phyloP scores from a whole-genome alignment of 2,888 invertebrate species.

The Pasiphila rectangulata region DNA sequence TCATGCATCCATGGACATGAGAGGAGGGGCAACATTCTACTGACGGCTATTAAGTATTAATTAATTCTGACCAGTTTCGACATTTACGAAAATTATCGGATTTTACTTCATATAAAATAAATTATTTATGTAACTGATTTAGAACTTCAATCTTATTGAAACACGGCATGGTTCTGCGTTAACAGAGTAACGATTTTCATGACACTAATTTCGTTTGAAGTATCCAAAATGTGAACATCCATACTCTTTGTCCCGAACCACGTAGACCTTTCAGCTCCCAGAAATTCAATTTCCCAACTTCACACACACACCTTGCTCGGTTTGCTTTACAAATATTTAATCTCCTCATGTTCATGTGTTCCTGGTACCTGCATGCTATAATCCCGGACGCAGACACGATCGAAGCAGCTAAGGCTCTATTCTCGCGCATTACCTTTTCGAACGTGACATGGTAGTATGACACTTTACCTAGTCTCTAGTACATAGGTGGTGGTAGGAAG shows the following conservation, averaged over 20 bases:
- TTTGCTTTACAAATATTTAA: slow-evolving; percentile 27
- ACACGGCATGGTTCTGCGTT: no score
- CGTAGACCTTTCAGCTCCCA: neutral
- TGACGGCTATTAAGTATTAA: no score
- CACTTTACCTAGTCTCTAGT: no score
- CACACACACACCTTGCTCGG: slow-evolving; percentile 4
- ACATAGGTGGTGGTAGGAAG: neutral
- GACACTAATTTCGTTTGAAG: neutral
- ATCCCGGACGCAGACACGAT: slow-evolving; percentile 39
- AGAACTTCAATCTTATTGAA: no score
- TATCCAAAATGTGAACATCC: neutral
- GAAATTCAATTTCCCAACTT: slow-evolving; percentile 19
- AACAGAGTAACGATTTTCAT: neutral
- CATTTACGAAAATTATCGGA: no score
- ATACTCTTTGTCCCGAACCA: slow-evolving; percentile 10
- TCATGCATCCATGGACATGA: no score
- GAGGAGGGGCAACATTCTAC: no score
- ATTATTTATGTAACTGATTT: no score
- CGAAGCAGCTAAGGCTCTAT: slow-evolving; percentile 39
- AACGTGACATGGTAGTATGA: no score
- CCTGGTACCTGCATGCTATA: slow-evolving; percentile 26
- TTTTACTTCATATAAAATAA: no score
- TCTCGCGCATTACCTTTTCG: no score
- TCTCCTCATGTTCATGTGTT: slow-evolving; percentile 22
- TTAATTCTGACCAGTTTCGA: no score